A percentile compares a stretch with the other conserved stretches of the same genome.
Conservation (phyloP, 2,888 invertebrate genomes). For the Andrena dorsata region DNA sequence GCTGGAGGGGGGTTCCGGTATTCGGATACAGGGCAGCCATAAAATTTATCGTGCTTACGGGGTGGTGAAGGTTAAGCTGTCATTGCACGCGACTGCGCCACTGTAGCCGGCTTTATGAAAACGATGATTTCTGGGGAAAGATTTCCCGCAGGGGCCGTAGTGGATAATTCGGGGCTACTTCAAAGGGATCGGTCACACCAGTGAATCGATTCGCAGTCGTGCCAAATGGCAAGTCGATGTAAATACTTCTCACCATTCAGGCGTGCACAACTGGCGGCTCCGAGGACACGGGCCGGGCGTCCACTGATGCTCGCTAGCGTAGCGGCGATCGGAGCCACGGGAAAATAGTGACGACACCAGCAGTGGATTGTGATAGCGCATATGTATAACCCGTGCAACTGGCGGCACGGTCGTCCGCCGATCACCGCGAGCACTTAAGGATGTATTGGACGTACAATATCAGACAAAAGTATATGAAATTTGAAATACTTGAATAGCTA, state of each 20-base stretch:
- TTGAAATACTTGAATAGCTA: too few relatives aligned
- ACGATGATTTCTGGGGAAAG: slow-evolving; percentile 76
- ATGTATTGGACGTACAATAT: too few relatives aligned
- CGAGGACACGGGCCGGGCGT: too few relatives aligned
- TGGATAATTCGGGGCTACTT: slow-evolving; percentile 57
- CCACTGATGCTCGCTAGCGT: too few relatives aligned
- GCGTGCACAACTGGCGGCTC: too few relatives aligned
- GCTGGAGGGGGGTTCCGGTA: slow-evolving; percentile 63
- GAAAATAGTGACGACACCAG: too few relatives aligned
- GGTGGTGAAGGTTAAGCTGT: slow-evolving; percentile 73
- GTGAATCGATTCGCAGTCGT: slow-evolving; percentile 38
- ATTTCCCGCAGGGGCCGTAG: slow-evolving; percentile 72
- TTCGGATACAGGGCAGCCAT: slow-evolving; percentile 69
- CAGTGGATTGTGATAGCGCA: too few relatives aligned
- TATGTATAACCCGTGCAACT: too few relatives aligned
- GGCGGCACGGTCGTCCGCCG: too few relatives aligned
- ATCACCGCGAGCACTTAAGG: too few relatives aligned
- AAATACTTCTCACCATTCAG: slow-evolving; percentile 1
- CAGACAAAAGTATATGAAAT: too few relatives aligned
- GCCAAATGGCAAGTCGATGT: slow-evolving; percentile 18
- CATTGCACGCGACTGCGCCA: slow-evolving; percentile 45
- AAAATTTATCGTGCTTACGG: slow-evolving; percentile 78
- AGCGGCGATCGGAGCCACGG: too few relatives aligned
- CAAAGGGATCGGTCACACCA: slow-evolving; percentile 34
- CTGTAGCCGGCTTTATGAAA: slow-evolving; percentile 68